Evolutionary conservation across 2,113 vertebrate species (phyloP), one percentile per base, ranked within the genome.

Genomic region (Dolichotis patagonum): DNA sequence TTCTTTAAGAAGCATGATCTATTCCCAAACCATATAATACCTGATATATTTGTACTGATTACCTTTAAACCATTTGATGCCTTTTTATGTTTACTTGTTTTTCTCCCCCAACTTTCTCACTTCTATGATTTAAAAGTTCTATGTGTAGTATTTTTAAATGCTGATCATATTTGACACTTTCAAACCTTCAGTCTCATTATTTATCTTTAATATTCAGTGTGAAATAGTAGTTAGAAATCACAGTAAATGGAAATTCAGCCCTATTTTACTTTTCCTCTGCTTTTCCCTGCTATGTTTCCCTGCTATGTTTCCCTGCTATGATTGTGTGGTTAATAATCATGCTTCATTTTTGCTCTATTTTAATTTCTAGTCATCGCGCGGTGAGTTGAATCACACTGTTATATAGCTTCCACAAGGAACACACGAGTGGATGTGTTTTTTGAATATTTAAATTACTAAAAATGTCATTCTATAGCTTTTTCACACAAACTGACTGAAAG

Each of bases 401-500:
- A n/a, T n/a, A n/a, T n/a, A 92, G 1, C 49, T 89, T 96, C n/a
- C 32, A 83, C 71, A 93, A 86, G 65, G 3, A 5, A 1, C 63
- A 30, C 7, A 14, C 5, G 38, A 32, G 30, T 26, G 17, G 8
- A 28, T 83, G 9, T 30, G 1, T n/a, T 26, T 43, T 90, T 73
- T 52, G 49, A 88, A 65, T 13, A 77, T 16, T 17, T 63, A 8
- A 87, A 41, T 88, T 26, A 46, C 46, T 38, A 6, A 82, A 83
- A 75, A 96, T 67, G 4, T 60, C 9, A 80, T 90, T 77, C 5
- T 60, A 60, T 60, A 54, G 38, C 14, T 90, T 90, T 96, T 92
- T 58, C 19, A 78, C 32, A 52, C 52, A 17, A 90, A 28, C 12
- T 94, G 11, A 96, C 65, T 90, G 35, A 81, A 81, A 46, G 3